Evolutionary conservation across 1,140 invertebrate genomes (phyloP).

Genomic region (Mamestra configurata): DNA sequence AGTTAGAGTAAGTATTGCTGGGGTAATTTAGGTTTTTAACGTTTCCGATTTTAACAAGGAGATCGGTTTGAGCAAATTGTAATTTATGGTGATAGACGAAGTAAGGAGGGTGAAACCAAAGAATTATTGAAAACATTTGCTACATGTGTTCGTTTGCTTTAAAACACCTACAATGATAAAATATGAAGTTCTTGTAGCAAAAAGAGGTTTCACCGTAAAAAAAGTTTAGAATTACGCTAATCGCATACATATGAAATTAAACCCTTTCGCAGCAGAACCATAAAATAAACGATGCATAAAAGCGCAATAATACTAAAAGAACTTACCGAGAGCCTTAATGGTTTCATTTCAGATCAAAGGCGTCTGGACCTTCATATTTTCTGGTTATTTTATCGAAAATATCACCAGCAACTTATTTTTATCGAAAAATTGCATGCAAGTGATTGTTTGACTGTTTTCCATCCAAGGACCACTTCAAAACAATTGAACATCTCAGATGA

Average conservation of each 20-base stretch:
- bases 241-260: neutral
- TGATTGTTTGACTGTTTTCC: neutral
- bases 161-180: neutral
- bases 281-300: constrained; percentile 13
- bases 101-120: too few relatives aligned
- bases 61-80: too few relatives aligned
- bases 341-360: constrained; percentile 6
- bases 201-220: neutral
- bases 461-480: too few relatives aligned
- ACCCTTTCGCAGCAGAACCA: neutral
- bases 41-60: neutral
- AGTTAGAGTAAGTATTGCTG: neutral
- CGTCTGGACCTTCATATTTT: neutral
- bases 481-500: too few relatives aligned
- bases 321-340: neutral
- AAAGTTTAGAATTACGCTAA: neutral
- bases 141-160: too few relatives aligned
- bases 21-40: neutral
- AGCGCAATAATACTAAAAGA: neutral
- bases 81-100: too few relatives aligned
- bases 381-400: too few relatives aligned
- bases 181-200: neutral
- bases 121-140: too few relatives aligned
- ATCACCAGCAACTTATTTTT: too few relatives aligned
- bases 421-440: too few relatives aligned